Conservation (phyloP, 2,888 invertebrate genomes). For the Blastobasis lacticolella region DNA sequence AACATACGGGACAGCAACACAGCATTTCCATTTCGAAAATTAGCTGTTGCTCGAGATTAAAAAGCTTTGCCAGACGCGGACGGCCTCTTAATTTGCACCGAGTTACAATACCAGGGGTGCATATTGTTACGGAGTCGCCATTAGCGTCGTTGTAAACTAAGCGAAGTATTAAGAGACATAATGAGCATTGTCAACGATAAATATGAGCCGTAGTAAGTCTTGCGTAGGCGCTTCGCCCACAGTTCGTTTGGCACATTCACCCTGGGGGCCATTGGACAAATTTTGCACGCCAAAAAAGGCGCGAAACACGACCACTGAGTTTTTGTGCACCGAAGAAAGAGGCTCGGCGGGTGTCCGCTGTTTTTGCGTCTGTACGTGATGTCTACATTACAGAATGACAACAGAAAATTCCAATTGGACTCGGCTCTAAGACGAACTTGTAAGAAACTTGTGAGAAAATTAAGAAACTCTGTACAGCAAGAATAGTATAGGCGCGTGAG, state of each 20-base stretch:
- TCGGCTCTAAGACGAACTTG: too few relatives aligned
- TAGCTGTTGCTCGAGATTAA: not conserved
- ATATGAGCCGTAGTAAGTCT: conserved; percentile 13
- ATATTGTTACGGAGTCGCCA: conserved; percentile 2
- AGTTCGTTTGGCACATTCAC: conserved; percentile 36
- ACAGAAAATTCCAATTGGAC: too few relatives aligned
- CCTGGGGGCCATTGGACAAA: conserved; percentile 38
- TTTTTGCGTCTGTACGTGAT: conserved; percentile 10
- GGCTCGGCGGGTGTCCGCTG: conserved; percentile 1
- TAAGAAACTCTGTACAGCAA: too few relatives aligned
- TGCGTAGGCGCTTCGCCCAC: conserved; percentile 40
- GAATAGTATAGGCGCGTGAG: not conserved
- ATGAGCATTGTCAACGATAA: conserved; percentile 23
- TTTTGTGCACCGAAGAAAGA: conserved; percentile 16
- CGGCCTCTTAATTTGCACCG: not conserved
- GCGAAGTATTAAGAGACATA: conserved; percentile 3
- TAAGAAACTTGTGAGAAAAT: too few relatives aligned
- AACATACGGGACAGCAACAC: too few relatives aligned
- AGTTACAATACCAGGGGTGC: conserved; percentile 7
- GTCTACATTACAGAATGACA: not conserved
- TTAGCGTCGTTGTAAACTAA: conserved; percentile 6
- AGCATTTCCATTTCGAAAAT: too few relatives aligned
- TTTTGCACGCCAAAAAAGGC: conserved; percentile 29
- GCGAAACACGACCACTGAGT: conserved; percentile 1
- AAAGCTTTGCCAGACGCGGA: not conserved